These are phyloP conservation scores for Diarsia dahlii DNA, from an alignment of 2,888 invertebrate species.

Conservation along the genomic window DNA sequence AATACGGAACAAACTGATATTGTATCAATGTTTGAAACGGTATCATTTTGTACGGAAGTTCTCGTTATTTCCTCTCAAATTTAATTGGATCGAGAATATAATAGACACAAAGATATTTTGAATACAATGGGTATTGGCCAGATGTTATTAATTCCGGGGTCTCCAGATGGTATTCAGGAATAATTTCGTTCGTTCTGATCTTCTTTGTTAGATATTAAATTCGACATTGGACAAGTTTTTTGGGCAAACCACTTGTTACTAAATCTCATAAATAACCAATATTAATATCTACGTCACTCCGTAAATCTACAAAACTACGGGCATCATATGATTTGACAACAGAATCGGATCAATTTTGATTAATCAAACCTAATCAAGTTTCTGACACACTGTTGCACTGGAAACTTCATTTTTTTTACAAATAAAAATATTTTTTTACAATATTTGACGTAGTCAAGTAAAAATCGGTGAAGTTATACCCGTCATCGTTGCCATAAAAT, in stretches of 20 bases:
- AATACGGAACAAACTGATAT: slow-evolving; percentile 1
- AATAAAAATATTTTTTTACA: background rate
- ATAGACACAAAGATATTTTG: slow-evolving; percentile 22
- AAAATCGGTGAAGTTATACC: background rate
- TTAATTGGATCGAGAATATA: slow-evolving; percentile 28
- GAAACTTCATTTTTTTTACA: too few relatives aligned
- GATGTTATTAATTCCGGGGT: slow-evolving; percentile 27
- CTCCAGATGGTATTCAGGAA: slow-evolving; percentile 2
- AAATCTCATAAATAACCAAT: background rate
- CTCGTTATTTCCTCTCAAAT: slow-evolving; percentile 13
- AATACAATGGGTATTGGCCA: slow-evolving; percentile 21
- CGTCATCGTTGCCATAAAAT: too few relatives aligned
- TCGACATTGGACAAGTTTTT: background rate
- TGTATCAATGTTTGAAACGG: slow-evolving; percentile 18
- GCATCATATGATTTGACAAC: background rate
- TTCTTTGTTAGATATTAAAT: slow-evolving; percentile 7
- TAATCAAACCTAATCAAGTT: background rate
- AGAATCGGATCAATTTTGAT: background rate
- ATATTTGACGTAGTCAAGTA: background rate
- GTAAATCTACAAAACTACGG: background rate
- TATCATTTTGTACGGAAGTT: slow-evolving; percentile 12
- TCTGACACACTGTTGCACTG: background rate
- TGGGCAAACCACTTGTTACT: background rate
- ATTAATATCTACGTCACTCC: background rate
- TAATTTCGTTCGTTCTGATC: background rate